These are phyloP conservation scores for Sylvilagus bachmani DNA, from an alignment of 2,113 vertebrate genomes.

Conservation along the genomic window DNA sequence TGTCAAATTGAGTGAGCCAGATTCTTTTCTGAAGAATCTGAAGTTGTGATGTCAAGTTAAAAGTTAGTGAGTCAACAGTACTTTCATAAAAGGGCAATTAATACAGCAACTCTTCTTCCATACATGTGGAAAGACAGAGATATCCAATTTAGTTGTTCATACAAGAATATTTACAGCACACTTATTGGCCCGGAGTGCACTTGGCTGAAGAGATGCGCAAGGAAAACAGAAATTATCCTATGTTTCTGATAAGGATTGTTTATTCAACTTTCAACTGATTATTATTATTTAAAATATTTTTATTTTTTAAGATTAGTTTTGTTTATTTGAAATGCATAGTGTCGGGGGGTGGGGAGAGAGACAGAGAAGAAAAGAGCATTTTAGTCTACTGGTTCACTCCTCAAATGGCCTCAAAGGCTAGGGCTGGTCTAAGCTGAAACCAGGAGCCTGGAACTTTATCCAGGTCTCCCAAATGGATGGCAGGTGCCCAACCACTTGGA, in stretches of 20 bases:
- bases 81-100: background rate
- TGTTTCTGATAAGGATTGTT: slow-evolving; percentile 9
- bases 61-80: background rate
- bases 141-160: background rate
- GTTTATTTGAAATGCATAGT: no score
- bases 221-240: background rate
- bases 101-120: background rate
- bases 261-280: background rate
- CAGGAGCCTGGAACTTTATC: no score
- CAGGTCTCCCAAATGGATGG: no score
- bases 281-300: no score
- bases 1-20: background rate
- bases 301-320: no score
- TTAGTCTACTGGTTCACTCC: no score
- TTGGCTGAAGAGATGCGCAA: background rate
- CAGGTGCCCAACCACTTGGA: no score
- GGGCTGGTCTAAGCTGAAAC: no score
- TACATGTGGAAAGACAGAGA: background rate
- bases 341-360: no score
- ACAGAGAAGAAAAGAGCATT: no score
- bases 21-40: slow-evolving; percentile 13
- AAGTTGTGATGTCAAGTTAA: slow-evolving; percentile 20
- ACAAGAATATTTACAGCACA: background rate
- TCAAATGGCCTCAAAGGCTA: no score
- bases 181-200: background rate